Base-by-base conservation (phyloP, 2,888 invertebrate genomes). In the Drosophila tripunctata region DNA sequence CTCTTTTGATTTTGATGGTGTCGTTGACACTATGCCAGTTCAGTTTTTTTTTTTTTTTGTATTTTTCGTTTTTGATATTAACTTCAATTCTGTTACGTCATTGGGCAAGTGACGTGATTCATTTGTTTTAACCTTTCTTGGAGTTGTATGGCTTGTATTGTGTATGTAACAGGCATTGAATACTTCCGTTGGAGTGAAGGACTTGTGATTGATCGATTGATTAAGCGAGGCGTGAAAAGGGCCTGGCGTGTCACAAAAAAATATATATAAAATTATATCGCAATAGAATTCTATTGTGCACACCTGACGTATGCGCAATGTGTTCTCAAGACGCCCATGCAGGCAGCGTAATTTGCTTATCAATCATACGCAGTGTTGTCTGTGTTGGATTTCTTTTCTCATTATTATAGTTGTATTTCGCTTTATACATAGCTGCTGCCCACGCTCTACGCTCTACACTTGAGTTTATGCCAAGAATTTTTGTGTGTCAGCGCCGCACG, bases 301-400 rank as follows among this genome's bases (percentile, higher is more conserved):
- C 0, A 40, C 67, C 64, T 71, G 66, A 47, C 78, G 67, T 77
- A 80, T 83, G 58, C 65, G 67, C 63, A 67, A 76, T 27, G 10
- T 41, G 14, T 33, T 61, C 67, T 44, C 41, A 44, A 65, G 50
- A 69, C 66, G 61, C 67, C 67, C 57, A 62, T 50, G 47, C 51
- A 47, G 14, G 12, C 15, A 17, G 12, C 15, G 48, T 70, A 74
- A 65, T 64, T 83, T 55, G 82, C 86, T 87, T 82, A 83, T 83
- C 88, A 86, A 88, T 83, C 86, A 87, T 85, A 83, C 87, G 87
- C 75, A 72, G 27, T 43, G 54, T 63, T 76, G 65, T 64, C 61
- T 47, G 47, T 47, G 31, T 30, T 52, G 31, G 27, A 51, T 22
- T 47, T 50, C 19, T 41, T 21, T 51, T 19, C 19, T 44, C 10